A percentile compares a stretch with the other conserved stretches of the same genome.
phyloP scores from a whole-genome alignment of 2,797 vertebrate species.

The Tapera naevia region DNA sequence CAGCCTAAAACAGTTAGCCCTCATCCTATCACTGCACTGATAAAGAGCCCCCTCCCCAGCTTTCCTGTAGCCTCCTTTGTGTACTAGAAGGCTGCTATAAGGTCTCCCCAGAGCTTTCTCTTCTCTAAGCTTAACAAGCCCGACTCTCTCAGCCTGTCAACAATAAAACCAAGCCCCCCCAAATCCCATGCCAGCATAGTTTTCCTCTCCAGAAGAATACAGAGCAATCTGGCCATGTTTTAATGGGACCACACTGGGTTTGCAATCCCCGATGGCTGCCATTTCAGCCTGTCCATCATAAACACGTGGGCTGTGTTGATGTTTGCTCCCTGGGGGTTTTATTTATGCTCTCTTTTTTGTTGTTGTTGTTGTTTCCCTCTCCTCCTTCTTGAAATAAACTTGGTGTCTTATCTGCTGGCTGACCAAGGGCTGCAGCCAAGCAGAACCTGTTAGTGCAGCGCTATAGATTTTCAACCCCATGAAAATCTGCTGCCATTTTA shows the following conservation, averaged over 20 bases:
- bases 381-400: background rate
- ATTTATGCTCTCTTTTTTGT: background rate
- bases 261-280: accelerated
- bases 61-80: too few species aligned
- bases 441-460: background rate
- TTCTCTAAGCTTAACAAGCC: too few species aligned
- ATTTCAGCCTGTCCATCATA: background rate
- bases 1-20: too few species aligned
- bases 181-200: accelerated
- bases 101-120: too few species aligned
- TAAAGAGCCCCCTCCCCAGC: too few species aligned
- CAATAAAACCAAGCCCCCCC: background rate
- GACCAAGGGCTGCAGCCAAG: background rate
- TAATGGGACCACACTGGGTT: accelerated
- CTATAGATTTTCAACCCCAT: background rate
- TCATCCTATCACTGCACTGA: too few species aligned
- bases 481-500: background rate
- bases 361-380: background rate
- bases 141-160: too few species aligned
- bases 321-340: background rate
- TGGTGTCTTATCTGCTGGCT: background rate
- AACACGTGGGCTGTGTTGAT: background rate
- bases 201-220: background rate
- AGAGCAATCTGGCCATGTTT: accelerated
- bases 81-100: too few species aligned